Base-by-base conservation (phyloP, 2,888 invertebrate genomes). In the Desoria tigrina region DNA sequence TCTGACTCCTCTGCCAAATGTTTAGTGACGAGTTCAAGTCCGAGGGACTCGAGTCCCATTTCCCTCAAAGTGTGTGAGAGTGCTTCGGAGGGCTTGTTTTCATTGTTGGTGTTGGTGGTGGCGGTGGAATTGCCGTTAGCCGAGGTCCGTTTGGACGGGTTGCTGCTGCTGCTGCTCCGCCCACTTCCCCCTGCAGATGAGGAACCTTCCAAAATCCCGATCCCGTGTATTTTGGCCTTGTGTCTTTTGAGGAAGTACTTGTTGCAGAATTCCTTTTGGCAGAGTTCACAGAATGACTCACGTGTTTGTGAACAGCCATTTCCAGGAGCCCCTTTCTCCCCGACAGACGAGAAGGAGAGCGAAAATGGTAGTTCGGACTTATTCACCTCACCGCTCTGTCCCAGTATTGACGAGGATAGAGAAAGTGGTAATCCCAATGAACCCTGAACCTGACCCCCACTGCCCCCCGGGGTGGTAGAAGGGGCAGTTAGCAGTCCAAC, bases 191-290 rank as follows among this genome's bases (percentile, higher is more conserved):
- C n/a, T n/a, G n/a, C 32, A 49, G 42, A 37, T 42, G 58, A n/a
- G 55, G 63, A 32, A 28, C 54, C 51, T 1, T 63, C 27, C 1
- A 70, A 74, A 18, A 74, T 71, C 16, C 72, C 71, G 54, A 85
- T 84, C 54, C 86, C 86, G 78, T 89, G 89, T 54, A 84, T 83
- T 76, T 87, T 87, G 68, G 85, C 84, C 73, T 87, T 86, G 81
- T 90, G 89, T 50, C 87, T 86, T 59, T 86, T 84, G 71, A 90
- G 83, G 74, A 88, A 87, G 65, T 88, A 87, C 71, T 88, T 87
- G 78, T 86, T 89, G 71, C 86, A 85, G 79, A 90, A 90, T 60
- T 87, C 86, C 78, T 88, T 88, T 65, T 86, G 85, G 79, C 89
- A 90, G 67, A 89, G 81, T 77, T 88, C 88, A 79, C 89, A 89